Evolutionary conservation across 2,113 vertebrate species (phyloP).

Genomic region (Pterophyllum scalare): DNA sequence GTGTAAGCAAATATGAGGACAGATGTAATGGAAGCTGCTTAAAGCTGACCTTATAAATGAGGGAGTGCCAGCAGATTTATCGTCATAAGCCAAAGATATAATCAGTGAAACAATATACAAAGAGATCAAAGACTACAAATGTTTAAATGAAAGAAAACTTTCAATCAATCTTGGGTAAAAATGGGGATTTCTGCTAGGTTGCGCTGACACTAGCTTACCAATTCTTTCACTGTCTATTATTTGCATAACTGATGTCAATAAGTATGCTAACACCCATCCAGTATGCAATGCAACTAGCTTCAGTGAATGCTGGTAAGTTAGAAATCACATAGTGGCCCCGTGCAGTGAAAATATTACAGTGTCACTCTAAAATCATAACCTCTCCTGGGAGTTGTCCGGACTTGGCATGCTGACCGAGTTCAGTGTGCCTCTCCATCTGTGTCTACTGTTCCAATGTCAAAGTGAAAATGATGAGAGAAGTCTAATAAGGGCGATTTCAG

Average conservation of each 20-base stretch:
- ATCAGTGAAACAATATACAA: background rate
- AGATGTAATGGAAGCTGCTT: constrained; percentile 44
- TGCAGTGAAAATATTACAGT: background rate
- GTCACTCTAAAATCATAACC: background rate
- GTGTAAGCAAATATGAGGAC: constrained; percentile 34
- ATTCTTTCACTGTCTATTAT: background rate
- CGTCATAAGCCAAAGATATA: background rate
- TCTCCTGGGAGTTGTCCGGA: constrained; percentile 5
- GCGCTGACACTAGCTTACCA: background rate
- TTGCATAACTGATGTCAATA: background rate
- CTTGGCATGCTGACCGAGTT: background rate
- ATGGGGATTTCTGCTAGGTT: background rate
- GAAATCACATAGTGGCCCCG: background rate
- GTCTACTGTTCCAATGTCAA: background rate
- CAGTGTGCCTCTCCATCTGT: constrained; percentile 8
- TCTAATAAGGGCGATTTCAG: background rate
- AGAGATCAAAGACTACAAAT: constrained; percentile 4
- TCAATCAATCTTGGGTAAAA: background rate
- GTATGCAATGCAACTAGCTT: background rate
- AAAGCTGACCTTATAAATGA: constrained; percentile 6
- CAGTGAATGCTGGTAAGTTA: background rate
- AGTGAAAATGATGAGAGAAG: background rate
- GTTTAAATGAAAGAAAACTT: constrained; percentile 7
- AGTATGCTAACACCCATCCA: background rate
- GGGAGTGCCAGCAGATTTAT: background rate